phyloP scores from a whole-genome alignment of 1,140 invertebrate species.

The Bombus sylvicola region DNA sequence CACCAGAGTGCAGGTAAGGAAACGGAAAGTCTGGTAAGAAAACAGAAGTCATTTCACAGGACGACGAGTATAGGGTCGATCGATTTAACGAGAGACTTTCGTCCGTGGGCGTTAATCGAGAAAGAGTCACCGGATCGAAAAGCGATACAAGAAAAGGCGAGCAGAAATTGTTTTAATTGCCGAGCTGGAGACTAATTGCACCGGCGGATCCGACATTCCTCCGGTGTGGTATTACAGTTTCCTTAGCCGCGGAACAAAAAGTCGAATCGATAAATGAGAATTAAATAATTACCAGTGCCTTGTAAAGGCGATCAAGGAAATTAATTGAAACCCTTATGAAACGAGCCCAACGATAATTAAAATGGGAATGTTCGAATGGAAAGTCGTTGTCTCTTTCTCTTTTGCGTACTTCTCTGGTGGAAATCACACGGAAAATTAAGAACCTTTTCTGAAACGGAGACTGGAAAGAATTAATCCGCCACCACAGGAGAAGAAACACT shows the following conservation, averaged over 20 bases:
- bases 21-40: background rate
- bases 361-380: slow-evolving; percentile 13
- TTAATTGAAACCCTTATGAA: slow-evolving; percentile 42
- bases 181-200: slow-evolving; percentile 11
- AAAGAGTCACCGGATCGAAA: background rate
- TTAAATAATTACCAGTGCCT: slow-evolving; percentile 40
- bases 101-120: background rate
- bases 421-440: slow-evolving; percentile 47
- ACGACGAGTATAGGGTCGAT: background rate
- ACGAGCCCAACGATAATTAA: slow-evolving; percentile 27
- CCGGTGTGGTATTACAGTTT: background rate
- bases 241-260: background rate
- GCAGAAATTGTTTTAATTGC: slow-evolving; percentile 37
- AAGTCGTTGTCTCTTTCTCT: background rate
- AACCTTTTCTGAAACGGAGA: background rate
- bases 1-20: background rate
- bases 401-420: background rate
- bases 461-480: slow-evolving; percentile 28
- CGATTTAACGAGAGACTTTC: background rate
- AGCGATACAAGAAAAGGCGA: background rate
- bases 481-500: background rate
- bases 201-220: background rate
- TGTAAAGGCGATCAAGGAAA: background rate
- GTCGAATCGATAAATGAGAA: background rate
- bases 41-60: background rate